Base-by-base conservation (phyloP, 2,888 invertebrate species). In the Netelia melanura region DNA sequence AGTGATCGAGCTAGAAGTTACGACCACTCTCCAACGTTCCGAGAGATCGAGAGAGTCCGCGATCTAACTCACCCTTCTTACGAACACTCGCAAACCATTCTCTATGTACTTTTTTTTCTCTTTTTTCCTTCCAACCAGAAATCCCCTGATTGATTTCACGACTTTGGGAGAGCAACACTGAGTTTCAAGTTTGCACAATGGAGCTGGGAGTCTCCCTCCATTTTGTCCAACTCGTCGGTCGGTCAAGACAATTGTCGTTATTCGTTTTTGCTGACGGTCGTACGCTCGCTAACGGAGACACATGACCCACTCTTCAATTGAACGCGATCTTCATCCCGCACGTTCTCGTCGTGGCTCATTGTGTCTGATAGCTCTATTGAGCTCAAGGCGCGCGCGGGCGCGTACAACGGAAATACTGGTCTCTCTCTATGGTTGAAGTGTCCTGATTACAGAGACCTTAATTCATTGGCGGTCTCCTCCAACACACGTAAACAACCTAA, bases 341-440 rank as follows among this genome's bases (percentile, higher is more conserved):
- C 80, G 76, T 64, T 81, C 81, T 76, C 85, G 84, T 88, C 87
- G 86, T 58, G 17, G 84, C 87, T 91, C 87, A 90, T 90, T 90
- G 87, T 79, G 87, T 83, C 87, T 90, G 88, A 89, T 89, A 79
- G 80, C 86, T 89, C 88, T 90, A 91, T 91, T 90, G 88, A 90
- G 91, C 89, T 90, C 90, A 91, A 90, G 89, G 89, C 89, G 78
- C 85, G 67, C 21, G 88, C 88, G 83, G 81, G 56, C 56, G 56
- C 48, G 64, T 56, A 65, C 48, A 67, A 58, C 72, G 17, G 56
- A 71, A 62, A 76, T 74, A 48, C 10, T 48, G 48, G 14, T 38
- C 38, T 38, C 62, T 68, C 64, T 23, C 38, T 77, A 79, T 62
- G 44, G 58, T 68, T 72, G 23, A 58, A 76, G 76, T 68, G 76